phyloP scores from a whole-genome alignment of 2,113 vertebrate species.

The Phyllopteryx taeniolatus region DNA sequence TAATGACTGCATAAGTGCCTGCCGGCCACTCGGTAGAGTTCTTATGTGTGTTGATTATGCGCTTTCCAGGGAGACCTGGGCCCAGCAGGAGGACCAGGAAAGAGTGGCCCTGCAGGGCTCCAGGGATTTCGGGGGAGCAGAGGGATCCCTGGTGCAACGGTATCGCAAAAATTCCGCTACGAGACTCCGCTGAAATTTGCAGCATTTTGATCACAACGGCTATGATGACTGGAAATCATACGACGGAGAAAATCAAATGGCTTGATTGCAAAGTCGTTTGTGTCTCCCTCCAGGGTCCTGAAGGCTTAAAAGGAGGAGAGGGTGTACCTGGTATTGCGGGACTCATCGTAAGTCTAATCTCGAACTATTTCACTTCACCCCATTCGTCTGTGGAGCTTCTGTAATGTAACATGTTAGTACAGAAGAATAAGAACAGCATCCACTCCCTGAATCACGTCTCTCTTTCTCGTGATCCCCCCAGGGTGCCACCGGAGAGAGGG shows the following conservation, averaged over 20 bases:
- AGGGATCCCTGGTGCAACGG: conserved; percentile 77
- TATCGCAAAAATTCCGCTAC: conserved; percentile 50
- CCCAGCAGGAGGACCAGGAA: conserved; percentile 76
- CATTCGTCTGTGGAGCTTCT: background rate
- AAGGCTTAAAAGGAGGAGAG: conserved; percentile 86
- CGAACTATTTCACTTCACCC: conserved; percentile 13
- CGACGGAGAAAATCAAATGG: background rate
- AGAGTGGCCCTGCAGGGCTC: conserved; percentile 82
- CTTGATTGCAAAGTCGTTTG: conserved; percentile 5
- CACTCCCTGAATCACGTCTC: conserved; percentile 9
- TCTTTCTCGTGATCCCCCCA: conserved; percentile 42
- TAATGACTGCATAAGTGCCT: conserved; percentile 41
- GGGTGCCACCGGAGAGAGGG: conserved; percentile 86
- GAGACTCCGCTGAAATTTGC: background rate
- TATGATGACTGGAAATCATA: background rate
- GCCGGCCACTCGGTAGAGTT: conserved; percentile 42
- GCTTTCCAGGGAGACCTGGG: conserved; percentile 83
- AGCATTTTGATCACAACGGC: background rate
- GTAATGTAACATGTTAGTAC: background rate
- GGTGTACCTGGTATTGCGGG: conserved; percentile 80
- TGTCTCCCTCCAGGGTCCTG: conserved; percentile 72
- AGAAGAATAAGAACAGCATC: background rate
- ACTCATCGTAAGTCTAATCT: conserved; percentile 73
- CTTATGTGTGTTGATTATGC: conserved; percentile 29
- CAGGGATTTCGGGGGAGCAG: conserved; percentile 81